Conservation (phyloP, 2,888 invertebrate species). For the Patella caerulea region DNA sequence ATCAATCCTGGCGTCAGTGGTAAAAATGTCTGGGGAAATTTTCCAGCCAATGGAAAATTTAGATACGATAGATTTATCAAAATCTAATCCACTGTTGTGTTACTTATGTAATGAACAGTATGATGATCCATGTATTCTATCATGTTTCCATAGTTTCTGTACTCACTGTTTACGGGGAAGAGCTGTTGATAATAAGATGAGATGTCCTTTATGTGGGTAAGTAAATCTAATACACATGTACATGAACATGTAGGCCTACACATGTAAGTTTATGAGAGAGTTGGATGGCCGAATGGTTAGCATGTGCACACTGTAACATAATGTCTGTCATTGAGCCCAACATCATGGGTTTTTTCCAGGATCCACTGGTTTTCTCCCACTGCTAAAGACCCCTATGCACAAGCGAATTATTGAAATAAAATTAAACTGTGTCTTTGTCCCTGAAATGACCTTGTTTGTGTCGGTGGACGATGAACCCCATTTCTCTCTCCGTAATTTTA, state of each 20-base stretch:
- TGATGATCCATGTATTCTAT: conserved; percentile 79
- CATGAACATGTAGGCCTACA: not conserved
- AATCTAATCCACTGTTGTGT: conserved; percentile 78
- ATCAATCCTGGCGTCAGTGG: conserved; percentile 11
- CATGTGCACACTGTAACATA: no score
- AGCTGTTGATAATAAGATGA: conserved; percentile 77
- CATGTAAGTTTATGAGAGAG: no score
- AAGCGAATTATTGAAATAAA: no score
- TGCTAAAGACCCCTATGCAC: no score
- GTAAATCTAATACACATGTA: conserved; percentile 21
- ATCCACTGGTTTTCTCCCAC: no score
- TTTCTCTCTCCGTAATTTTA: no score
- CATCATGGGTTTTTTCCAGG: no score
- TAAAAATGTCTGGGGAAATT: conserved; percentile 55
- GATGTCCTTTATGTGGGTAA: conserved; percentile 79
- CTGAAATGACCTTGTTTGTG: no score
- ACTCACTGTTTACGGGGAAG: conserved; percentile 78
- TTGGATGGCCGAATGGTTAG: no score
- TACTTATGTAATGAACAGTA: conserved; percentile 80
- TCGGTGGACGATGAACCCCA: no score
- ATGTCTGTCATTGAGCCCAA: no score
- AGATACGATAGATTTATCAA: conserved; percentile 39
- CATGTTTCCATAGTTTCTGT: conserved; percentile 82
- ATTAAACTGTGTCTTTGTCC: no score
- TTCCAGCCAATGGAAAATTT: conserved; percentile 31